phyloP scores from a whole-genome alignment of 2,888 invertebrate species.

The Mimas tiliae region DNA sequence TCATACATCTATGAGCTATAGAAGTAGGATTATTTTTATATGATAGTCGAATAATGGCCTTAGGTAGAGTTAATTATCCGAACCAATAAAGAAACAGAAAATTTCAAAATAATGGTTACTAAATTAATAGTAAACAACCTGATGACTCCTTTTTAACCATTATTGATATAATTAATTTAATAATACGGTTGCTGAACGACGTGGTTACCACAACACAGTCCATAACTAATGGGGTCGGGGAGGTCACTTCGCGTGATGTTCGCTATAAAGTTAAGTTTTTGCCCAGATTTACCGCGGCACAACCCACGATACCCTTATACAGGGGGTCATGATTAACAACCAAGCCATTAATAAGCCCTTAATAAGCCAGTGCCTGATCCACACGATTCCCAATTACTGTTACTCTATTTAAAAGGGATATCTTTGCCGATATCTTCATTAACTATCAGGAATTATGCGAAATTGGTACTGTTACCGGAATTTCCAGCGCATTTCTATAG shows the following conservation, averaged over 20 bases:
- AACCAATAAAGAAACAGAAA: too few relatives aligned
- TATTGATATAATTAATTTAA: conserved; percentile 18
- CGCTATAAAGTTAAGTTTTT: conserved; percentile 75
- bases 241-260: conserved; percentile 77
- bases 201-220: conserved; percentile 13
- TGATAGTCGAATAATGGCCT: too few relatives aligned
- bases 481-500: conserved; percentile 31
- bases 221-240: conserved; percentile 61
- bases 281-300: conserved; percentile 64
- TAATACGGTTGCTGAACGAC: conserved; percentile 14
- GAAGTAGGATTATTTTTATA: too few relatives aligned
- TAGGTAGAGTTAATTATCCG: too few relatives aligned
- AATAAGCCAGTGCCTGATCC: conserved; percentile 57
- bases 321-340: conserved; percentile 73
- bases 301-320: conserved; percentile 61
- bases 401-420: conserved; percentile 58
- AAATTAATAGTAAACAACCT: too few relatives aligned
- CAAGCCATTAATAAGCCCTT: conserved; percentile 69
- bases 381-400: conserved; percentile 46
- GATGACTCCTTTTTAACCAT: too few relatives aligned
- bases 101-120: too few relatives aligned
- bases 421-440: conserved; percentile 59
- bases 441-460: conserved; percentile 39
- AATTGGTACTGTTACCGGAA: conserved; percentile 33
- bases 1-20: too few relatives aligned